Base-by-base conservation (phyloP, 2,113 vertebrate genomes). In the Sisor rabdophorus region DNA sequence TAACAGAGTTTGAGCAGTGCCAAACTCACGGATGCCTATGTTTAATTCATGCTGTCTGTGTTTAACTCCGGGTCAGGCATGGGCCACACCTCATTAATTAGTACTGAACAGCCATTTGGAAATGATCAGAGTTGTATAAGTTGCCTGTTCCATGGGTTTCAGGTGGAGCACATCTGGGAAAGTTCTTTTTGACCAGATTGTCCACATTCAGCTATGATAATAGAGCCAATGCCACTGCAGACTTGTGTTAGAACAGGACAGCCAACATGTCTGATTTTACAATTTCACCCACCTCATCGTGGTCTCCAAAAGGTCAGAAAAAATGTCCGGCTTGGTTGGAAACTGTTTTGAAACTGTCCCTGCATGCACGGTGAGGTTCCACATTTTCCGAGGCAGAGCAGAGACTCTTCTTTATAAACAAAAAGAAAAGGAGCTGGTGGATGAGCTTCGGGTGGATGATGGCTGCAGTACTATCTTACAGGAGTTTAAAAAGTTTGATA, bases 11-110 rank as follows among this genome's bases (percentile, higher is more conserved):
- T 77, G 59, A 81, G 83, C 77, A 65, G 73, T 78, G 82, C 82
- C 86, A 86, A 80, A 76, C 64, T 83, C 83, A 87, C 81, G 79
- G 79, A 83, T 77, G 85, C 82, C 86, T 85, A 91, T 92, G 90
- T 91, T 91, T 92, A 92, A 91, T 92, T 89, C 88, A 91, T 90
- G 86, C 56, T 82, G 82, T 88, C 87, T 88, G 86, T 90, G 86
- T 91, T 89, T 87, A 86, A 89, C 86, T 88, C 83, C 81, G 81
- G 48, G 80, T 87, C 71, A 80, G 84, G 83, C 89, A 88, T 86
- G 87, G 88, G 86, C 86, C 87, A 78, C 79, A 90, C 89, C 91
- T 89, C 87, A 89, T 92, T 92, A 92, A 92, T 92, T 91, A 91
- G 89, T 84, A 89, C 87, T 83, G 87, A 90, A 89, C 47, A 87